phyloP scores from a whole-genome alignment of 1,140 invertebrate genomes.

The Globodera rostochiensis region DNA sequence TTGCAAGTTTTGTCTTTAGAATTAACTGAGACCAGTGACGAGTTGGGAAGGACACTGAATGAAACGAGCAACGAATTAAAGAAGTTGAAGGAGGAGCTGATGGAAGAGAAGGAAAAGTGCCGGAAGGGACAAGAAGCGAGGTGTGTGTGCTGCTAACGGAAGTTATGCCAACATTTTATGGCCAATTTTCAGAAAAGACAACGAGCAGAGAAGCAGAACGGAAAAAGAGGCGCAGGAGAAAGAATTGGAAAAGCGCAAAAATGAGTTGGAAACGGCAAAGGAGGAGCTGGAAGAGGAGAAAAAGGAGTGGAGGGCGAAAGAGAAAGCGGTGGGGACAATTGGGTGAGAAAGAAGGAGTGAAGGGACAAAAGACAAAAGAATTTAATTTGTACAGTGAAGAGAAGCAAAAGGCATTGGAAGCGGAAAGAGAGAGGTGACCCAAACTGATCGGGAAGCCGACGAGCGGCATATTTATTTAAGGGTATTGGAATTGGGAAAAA shows the following conservation, averaged over 20 bases:
- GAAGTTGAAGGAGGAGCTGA: not conserved
- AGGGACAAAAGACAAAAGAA: not conserved
- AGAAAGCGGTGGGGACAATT: not conserved
- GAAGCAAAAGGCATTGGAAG: constrained; percentile 2
- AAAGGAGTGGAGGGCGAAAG: not conserved
- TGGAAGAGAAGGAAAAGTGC: not conserved
- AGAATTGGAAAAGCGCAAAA: not conserved
- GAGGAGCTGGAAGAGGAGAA: not conserved
- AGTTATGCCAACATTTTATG: not conserved
- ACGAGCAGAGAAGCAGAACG: not conserved
- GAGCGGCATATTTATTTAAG: not conserved
- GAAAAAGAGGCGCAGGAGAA: not conserved
- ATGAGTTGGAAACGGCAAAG: not conserved
- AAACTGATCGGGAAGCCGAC: too few relatives aligned
- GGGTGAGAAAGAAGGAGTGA: not conserved
- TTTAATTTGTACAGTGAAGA: constrained; percentile 1
- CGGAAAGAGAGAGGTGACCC: not conserved
- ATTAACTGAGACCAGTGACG: constrained; percentile 28
- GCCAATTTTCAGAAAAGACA: too few relatives aligned
- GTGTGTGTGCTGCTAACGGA: not conserved
- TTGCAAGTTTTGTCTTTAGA: not conserved
- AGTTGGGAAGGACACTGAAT: constrained; percentile 19
- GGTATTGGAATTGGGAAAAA: not conserved
- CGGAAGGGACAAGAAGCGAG: not conserved
- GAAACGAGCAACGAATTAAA: constrained; percentile 28